Percentiles rank a stretch among this genome's conserved stretches.
Evolutionary conservation across 2,113 vertebrate species (phyloP).

Genomic region (Amia ocellicauda): DNA sequence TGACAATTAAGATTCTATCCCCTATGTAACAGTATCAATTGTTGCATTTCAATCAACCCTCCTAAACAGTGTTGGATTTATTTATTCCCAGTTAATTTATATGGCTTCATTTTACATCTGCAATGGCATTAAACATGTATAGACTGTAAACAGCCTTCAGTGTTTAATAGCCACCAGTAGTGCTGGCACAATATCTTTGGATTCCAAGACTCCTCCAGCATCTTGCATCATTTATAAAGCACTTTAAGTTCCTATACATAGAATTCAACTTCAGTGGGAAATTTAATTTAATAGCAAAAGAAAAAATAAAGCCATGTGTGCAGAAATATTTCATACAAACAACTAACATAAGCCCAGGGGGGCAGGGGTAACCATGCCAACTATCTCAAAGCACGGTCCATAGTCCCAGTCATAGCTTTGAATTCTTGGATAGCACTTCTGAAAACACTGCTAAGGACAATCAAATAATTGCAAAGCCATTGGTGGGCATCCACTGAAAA

Average conservation of each 20-base stretch:
- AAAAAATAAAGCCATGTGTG: constrained; percentile 8
- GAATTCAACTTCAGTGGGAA: constrained; percentile 1
- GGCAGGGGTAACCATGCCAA: not conserved
- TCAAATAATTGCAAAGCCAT: no score
- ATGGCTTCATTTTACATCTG: constrained; percentile 13
- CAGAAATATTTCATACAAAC: constrained; percentile 1
- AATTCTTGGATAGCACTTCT: no score
- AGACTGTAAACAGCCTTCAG: constrained; percentile 3
- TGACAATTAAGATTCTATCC: not conserved
- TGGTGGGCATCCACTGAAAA: no score
- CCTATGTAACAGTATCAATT: not conserved
- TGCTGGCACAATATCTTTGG: constrained; percentile 11
- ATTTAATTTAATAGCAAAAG: not conserved
- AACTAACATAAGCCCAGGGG: not conserved
- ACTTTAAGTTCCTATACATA: constrained; percentile 1
- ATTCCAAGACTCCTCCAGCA: not conserved
- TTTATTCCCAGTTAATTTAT: constrained; percentile 1
- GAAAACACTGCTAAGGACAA: no score
- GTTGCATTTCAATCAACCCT: not conserved
- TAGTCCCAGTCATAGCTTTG: no score
- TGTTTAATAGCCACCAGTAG: constrained; percentile 7
- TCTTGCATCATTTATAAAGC: constrained; percentile 5
- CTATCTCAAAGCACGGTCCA: not conserved
- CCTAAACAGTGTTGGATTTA: not conserved
- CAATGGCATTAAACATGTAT: constrained; percentile 13